Percentiles rank a stretch among this genome's conserved stretches.
phyloP scores from a whole-genome alignment of 2,888 invertebrate genomes.

The Ypsolopha scabrella region DNA sequence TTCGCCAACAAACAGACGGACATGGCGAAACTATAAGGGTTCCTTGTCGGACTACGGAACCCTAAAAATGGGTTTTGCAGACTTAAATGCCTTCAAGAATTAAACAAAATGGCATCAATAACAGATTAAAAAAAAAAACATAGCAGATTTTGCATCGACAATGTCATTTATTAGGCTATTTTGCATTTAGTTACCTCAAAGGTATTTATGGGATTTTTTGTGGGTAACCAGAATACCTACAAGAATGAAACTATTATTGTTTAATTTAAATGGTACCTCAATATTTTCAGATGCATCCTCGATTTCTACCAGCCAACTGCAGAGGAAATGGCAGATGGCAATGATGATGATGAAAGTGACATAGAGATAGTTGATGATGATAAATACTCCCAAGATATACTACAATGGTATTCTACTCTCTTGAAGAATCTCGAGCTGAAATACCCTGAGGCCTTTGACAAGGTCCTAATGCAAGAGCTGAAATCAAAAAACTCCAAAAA shows the following conservation, averaged over 20 bases:
- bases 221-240: no score
- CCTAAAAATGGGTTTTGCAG: no score
- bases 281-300: slow-evolving; percentile 54
- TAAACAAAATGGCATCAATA: no score
- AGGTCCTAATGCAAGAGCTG: slow-evolving; percentile 71
- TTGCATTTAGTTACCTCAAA: no score
- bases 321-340: slow-evolving; percentile 18
- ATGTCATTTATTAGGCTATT: no score
- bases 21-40: no score
- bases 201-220: no score
- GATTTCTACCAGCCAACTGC: slow-evolving; percentile 32
- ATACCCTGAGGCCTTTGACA: slow-evolving; percentile 80
- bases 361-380: slow-evolving; percentile 54
- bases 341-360: slow-evolving; percentile 46
- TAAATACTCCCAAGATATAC: slow-evolving; percentile 36
- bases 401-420: slow-evolving; percentile 66
- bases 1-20: background rate
- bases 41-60: background rate
- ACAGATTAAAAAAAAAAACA: no score
- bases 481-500: slow-evolving; percentile 32
- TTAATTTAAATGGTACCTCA: background rate
- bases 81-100: no score
- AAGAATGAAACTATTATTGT: no score
- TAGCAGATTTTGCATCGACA: no score
- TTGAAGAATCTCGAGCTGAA: slow-evolving; percentile 75